Evolutionary conservation across 2,888 invertebrate genomes (phyloP), one percentile per base, ranked within the genome.

Genomic region (Caenorhabditis macrosperma): DNA sequence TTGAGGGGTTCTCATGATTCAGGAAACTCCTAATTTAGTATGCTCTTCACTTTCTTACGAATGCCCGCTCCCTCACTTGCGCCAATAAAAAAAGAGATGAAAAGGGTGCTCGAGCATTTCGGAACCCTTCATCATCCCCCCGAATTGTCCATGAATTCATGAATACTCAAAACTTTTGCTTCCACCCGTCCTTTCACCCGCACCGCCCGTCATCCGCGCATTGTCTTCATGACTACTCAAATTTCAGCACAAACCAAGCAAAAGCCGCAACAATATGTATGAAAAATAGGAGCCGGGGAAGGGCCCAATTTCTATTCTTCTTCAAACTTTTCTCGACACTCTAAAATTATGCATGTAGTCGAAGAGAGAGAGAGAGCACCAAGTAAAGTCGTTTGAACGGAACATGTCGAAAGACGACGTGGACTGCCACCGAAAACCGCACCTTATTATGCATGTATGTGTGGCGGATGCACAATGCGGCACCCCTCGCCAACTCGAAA

Each of bases 371-470:
- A 44, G 38, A 26, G 57, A 50, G 50, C 50, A 50, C 24, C 30
- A 30, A 64, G 64, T 74, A 74, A 74, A 74, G 74, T 74, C 64
- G 74, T 69, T 77, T 61, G 60, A 75, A 75, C 66, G 75, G 76
- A 77, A 77, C 76, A 68, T 66, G 59, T 59, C 59, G 68, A 46
- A 66, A 48, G 44, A 30, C n/a, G n/a, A n/a, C 59, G 22, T 46
- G 50, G 68, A 48, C 61, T 24, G 38, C 57, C 68, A 63, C 68
- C 61, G 68, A 77, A 67, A 67, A 68, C 68, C 48, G 63, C 76
- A 77, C 76, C 76, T 77, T 77, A 77, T 77, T 77, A 77, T 77
- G 68, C 76, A 77, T 77, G 76, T 74, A 74, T 74, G 74, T 74
- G 74, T 57, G 38, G 74, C 74, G 74, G 74, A 74, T 74, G 74